These are phyloP conservation scores for Baccha elongata DNA, from an alignment of 2,888 invertebrate species.

Conservation along the genomic window DNA sequence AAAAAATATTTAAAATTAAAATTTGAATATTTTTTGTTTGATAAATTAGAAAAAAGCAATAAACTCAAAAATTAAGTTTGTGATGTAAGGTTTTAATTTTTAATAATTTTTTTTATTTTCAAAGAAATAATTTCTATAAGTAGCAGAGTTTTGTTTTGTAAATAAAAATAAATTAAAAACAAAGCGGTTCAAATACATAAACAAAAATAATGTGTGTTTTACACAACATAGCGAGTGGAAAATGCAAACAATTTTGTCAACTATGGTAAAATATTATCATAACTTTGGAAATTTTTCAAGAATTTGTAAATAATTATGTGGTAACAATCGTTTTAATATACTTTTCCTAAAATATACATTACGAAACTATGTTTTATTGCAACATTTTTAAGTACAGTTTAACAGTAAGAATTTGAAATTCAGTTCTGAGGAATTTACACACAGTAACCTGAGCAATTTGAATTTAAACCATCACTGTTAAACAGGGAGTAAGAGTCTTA, in stretches of 20 bases:
- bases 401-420: no score
- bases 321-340: constrained; percentile 11
- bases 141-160: constrained; percentile 28
- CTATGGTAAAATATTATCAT: constrained; percentile 48
- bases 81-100: constrained; percentile 49
- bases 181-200: constrained; percentile 11
- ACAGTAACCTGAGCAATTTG: no score
- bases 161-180: constrained; percentile 27
- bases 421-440: no score
- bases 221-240: constrained; percentile 76
- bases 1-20: background rate
- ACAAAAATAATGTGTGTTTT: constrained; percentile 58
- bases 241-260: constrained; percentile 71
- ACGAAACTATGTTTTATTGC: no score
- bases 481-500: no score
- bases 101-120: constrained; percentile 6
- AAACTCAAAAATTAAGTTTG: constrained; percentile 36
- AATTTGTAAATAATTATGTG: constrained; percentile 41
- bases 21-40: background rate
- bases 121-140: constrained; percentile 22
- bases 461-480: no score
- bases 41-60: constrained; percentile 47
- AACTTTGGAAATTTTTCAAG: constrained; percentile 15
- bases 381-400: no score
- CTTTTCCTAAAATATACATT: background rate